Evolutionary conservation across 2,113 vertebrate species (phyloP).

Genomic region (Enhydra lutris): DNA sequence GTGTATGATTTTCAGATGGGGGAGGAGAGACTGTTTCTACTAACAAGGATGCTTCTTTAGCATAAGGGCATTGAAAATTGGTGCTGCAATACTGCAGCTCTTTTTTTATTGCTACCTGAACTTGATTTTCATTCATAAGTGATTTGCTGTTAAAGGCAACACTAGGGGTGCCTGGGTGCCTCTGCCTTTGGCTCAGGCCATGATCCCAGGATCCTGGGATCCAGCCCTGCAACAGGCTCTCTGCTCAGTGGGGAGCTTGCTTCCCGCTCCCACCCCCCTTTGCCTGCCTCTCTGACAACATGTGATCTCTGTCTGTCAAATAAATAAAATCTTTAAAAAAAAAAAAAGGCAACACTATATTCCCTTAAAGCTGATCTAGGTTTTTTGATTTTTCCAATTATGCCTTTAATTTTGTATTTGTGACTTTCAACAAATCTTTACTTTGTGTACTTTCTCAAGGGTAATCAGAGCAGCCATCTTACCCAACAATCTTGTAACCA

Average conservation of each 20-base stretch:
- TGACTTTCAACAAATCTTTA: background rate
- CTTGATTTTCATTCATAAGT: background rate
- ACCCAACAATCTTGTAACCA: background rate
- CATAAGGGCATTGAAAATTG: background rate
- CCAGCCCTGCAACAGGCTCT: too few relatives aligned
- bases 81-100: background rate
- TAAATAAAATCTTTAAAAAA: too few relatives aligned
- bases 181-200: too few relatives aligned
- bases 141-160: background rate
- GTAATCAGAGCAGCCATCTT: background rate
- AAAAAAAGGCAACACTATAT: background rate
- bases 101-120: background rate
- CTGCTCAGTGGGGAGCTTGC: too few relatives aligned
- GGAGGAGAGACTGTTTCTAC: background rate
- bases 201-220: too few relatives aligned
- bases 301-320: too few relatives aligned
- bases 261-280: too few relatives aligned
- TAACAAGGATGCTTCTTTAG: background rate
- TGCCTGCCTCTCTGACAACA: too few relatives aligned
- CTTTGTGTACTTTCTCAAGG: background rate
- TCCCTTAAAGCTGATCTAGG: background rate
- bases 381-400: background rate
- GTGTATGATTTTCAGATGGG: background rate
- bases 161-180: background rate
- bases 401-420: slow-evolving; percentile 9